Evolutionary conservation across 2,113 vertebrate species (phyloP).

Genomic region (Scopus umbretta): DNA sequence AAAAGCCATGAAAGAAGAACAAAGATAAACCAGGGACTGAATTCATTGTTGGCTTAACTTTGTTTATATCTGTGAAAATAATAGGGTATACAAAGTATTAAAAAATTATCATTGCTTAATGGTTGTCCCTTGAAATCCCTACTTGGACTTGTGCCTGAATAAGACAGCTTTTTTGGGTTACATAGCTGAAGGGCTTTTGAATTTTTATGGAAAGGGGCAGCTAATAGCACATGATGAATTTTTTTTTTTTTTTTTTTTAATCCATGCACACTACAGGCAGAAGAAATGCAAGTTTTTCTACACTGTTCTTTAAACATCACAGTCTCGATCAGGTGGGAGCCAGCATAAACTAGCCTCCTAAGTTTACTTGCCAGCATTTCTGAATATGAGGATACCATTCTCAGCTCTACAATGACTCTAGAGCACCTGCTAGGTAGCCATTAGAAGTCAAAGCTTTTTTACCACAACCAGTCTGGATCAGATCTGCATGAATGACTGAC

Average conservation of each 20-base stretch:
- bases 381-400: neutral
- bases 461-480: neutral
- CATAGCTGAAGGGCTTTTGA: neutral
- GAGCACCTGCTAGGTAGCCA: neutral
- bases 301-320: neutral
- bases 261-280: neutral
- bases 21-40: neutral
- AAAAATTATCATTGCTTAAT: neutral
- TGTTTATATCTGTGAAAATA: neutral
- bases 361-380: neutral
- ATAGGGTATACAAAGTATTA: neutral
- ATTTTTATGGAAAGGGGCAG: neutral
- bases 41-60: neutral
- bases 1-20: neutral
- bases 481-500: neutral
- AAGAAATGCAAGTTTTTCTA: neutral
- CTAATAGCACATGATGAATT: neutral
- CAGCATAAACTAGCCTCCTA: neutral
- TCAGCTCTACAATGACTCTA: neutral
- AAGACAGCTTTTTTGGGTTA: neutral
- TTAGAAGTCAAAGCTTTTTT: neutral
- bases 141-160: neutral
- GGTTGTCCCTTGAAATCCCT: neutral
- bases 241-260: neutral
- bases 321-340: neutral